Evolutionary conservation across 2,888 invertebrate species (phyloP), one percentile per base, ranked within the genome.

Genomic region (Antheraea yamamai): DNA sequence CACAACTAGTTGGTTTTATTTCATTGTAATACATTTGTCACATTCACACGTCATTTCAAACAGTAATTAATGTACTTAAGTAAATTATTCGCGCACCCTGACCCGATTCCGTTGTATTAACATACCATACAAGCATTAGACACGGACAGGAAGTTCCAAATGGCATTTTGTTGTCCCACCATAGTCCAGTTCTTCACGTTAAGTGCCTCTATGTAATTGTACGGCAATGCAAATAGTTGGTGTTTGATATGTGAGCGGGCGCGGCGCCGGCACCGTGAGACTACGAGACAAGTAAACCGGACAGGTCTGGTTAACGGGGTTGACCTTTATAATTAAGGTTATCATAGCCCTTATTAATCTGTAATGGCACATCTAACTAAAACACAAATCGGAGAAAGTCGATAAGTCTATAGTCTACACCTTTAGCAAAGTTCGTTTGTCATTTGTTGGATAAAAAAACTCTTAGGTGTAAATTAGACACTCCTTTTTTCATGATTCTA

Each of bases 181-280:
- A 89, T 92, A 92, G 92, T 90, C 92, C 92, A 93, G 92, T 93
- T 94, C 90, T 83, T 82, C 86, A 87, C 87, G 89, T 88, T 94
- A 94, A 94, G 94, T 94, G 94, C 91, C 85, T 83, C 86, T 89
- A 85, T 93, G 94, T 94, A 93, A 93, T 93, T 93, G 93, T 92
- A 87, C 89, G 88, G 81, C 88, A 91, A 93, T 93, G 93, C 91
- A 94, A 94, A 94, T 91, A 93, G 86, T 80, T 75, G 23, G 68
- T 88, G 85, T 89, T 88, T 87, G 88, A 91, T 89, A 84, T 84
- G 78, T 82, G 83, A 77, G 81, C 79, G 80, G 81, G 86, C 85
- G 85, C 81, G 81, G 79, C 81, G 82, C 82, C 78, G 81, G 79
- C 81, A 82, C 82, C 78, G 80, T 70, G 70, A 70, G 70, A 70